Evolutionary conservation across 2,113 vertebrate genomes (phyloP).

Genomic region (Crypturellus undulatus): DNA sequence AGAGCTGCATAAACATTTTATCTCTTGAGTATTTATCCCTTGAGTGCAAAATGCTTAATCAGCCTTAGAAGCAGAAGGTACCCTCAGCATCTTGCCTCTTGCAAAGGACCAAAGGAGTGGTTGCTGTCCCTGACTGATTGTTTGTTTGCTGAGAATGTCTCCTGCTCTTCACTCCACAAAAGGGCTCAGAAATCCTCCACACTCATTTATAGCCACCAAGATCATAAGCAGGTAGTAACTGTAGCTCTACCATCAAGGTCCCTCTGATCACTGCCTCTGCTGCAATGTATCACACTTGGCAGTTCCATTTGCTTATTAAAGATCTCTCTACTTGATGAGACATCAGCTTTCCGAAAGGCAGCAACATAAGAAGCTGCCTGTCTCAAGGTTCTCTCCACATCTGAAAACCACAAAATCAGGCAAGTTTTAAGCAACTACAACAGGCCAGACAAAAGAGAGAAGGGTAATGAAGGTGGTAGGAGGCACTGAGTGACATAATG

Average conservation of each 20-base stretch:
- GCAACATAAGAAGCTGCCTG: neutral
- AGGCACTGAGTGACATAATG: neutral
- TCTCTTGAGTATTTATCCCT: neutral
- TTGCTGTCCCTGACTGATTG: neutral
- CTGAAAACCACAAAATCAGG: neutral
- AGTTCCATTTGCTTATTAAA: neutral
- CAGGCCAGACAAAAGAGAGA: neutral
- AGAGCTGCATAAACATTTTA: neutral
- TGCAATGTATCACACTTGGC: neutral
- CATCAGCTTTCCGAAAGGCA: neutral
- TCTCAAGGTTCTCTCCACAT: neutral
- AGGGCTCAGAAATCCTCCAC: neutral
- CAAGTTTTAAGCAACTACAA: neutral
- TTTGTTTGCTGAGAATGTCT: neutral
- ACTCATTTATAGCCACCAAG: neutral
- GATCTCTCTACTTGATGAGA: neutral
- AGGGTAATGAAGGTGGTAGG: neutral
- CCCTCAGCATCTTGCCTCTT: neutral
- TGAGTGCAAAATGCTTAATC: neutral
- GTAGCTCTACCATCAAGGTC: neutral
- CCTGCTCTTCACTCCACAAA: neutral
- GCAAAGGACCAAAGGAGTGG: neutral
- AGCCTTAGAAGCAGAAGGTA: neutral
- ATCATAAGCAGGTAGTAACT: neutral
- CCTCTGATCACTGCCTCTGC: neutral